These are phyloP conservation scores for Catocala fraxini DNA, from an alignment of 2,888 invertebrate genomes.

Conservation along the genomic window DNA sequence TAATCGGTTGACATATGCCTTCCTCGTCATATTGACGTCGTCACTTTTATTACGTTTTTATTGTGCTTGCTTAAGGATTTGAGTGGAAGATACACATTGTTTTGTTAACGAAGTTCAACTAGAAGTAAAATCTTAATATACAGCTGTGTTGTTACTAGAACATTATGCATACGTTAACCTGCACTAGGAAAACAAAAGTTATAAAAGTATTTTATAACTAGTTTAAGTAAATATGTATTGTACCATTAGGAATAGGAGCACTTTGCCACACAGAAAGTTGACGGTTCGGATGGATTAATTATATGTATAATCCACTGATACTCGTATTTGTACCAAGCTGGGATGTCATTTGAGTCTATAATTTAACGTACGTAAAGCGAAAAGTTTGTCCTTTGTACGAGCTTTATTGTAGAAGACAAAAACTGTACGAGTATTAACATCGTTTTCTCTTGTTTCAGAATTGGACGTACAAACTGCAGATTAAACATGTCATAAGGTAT, in stretches of 20 bases:
- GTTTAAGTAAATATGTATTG: too few species aligned
- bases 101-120: constrained; percentile 6
- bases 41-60: constrained; percentile 73
- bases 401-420: not conserved
- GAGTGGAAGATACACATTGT: constrained; percentile 19
- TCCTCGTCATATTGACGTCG: constrained; percentile 68
- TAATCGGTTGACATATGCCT: constrained; percentile 71
- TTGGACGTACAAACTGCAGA: constrained; percentile 46
- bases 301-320: not conserved
- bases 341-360: too few species aligned
- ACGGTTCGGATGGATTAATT: too few species aligned
- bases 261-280: too few species aligned
- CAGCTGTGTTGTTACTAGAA: too few species aligned
- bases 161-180: too few species aligned
- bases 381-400: too few species aligned
- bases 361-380: too few species aligned
- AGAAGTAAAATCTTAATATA: constrained; percentile 2
- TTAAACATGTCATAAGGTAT: constrained; percentile 75
- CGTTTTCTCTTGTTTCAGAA: constrained; percentile 60
- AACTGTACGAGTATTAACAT: constrained; percentile 32
- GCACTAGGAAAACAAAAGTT: too few species aligned
- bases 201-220: too few species aligned
- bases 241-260: too few species aligned
- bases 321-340: not conserved
- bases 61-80: constrained; percentile 39